Evolutionary conservation across 2,113 vertebrate species (phyloP).

Genomic region (Carassius auratus): DNA sequence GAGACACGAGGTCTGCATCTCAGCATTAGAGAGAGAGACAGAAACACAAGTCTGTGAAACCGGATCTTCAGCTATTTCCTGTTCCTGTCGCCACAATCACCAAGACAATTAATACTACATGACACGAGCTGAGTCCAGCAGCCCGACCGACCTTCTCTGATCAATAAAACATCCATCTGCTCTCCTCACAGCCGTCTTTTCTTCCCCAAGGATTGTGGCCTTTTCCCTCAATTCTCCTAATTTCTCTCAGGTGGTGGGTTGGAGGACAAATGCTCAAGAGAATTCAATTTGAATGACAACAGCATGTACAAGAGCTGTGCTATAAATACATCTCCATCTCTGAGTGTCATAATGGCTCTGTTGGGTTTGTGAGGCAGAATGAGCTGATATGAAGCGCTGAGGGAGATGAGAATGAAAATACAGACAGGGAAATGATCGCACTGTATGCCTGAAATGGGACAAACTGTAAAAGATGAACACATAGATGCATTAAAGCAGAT

Average conservation of each 20-base stretch:
- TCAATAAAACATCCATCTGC: constrained; percentile 66
- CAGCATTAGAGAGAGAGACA: neutral
- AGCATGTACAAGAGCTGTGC: neutral
- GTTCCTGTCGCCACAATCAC: constrained; percentile 55
- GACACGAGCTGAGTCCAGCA: too few species aligned
- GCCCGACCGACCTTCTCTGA: constrained; percentile 66
- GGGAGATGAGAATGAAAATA: neutral
- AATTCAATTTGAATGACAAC: constrained; percentile 42
- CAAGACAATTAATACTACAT: constrained; percentile 67
- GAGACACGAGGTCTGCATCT: neutral
- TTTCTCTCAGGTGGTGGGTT: constrained; percentile 50
- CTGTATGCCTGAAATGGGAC: too few species aligned
- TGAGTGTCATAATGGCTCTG: constrained; percentile 53
- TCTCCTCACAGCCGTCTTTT: constrained; percentile 1
- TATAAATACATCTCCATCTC: constrained; percentile 7
- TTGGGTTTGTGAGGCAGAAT: constrained; percentile 34
- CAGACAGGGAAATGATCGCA: neutral
- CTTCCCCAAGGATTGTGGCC: too few species aligned
- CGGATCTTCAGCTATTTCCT: constrained; percentile 49
- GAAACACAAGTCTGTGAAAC: constrained; percentile 56
- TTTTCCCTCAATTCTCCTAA: constrained; percentile 38
- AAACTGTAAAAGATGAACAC: too few species aligned
- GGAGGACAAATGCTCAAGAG: constrained; percentile 49
- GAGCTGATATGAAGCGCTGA: neutral
- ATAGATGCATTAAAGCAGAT: neutral